Conservation (phyloP, 2,113 vertebrate species). For the Hippoglossus stenolepis region DNA sequence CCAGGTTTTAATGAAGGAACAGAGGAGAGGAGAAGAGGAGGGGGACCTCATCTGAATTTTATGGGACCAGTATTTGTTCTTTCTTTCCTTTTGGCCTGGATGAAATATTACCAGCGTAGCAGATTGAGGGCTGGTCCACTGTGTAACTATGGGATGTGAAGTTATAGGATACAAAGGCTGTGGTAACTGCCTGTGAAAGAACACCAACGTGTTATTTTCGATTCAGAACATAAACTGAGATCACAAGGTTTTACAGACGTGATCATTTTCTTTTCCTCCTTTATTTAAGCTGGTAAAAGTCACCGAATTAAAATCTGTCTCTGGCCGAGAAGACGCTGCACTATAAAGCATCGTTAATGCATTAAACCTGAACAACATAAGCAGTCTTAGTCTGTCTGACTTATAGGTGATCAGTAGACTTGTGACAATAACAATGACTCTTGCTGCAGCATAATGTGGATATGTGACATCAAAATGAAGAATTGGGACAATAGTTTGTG, state of each 20-base stretch:
- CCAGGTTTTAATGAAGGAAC: constrained; percentile 26
- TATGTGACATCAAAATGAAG: neutral
- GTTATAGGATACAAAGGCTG: constrained; percentile 38
- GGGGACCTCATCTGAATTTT: constrained; percentile 52
- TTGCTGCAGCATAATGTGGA: neutral
- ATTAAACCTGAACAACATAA: no score
- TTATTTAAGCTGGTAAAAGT: neutral
- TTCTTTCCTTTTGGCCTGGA: constrained; percentile 39
- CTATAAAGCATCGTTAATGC: neutral
- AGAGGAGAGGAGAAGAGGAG: constrained; percentile 12
- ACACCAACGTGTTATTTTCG: constrained; percentile 5
- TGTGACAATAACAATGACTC: neutral
- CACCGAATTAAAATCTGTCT: neutral
- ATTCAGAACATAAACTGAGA: neutral
- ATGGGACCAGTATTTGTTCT: constrained; percentile 31
- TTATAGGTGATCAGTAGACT: neutral
- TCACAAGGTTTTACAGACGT: neutral
- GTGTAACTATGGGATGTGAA: constrained; percentile 51
- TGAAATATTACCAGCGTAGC: constrained; percentile 56
- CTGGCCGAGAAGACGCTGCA: neutral
- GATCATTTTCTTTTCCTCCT: neutral
- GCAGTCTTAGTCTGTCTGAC: no score
- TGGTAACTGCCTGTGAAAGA: constrained; percentile 23
- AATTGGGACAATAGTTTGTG: neutral
- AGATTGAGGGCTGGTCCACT: constrained; percentile 48